A percentile compares a stretch with the other conserved stretches of the same genome.
Conservation (phyloP, 2,888 invertebrate species). For the Furcula furcula region DNA sequence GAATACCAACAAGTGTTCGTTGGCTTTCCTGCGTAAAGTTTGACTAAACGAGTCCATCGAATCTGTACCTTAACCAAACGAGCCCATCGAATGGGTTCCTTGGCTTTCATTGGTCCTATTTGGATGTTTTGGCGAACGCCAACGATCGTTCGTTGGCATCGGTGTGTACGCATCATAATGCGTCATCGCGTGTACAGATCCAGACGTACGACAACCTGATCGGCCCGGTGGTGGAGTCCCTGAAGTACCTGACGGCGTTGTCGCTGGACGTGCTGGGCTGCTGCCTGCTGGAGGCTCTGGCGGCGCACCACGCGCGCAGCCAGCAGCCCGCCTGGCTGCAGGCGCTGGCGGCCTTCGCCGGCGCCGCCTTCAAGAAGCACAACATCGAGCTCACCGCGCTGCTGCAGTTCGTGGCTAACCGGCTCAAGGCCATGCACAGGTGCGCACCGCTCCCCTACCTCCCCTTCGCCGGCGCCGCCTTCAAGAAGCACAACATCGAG, state of each 20-base stretch:
- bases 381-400: constrained; percentile 97
- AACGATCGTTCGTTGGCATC: too few species aligned
- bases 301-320: constrained; percentile 77
- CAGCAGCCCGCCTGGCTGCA: constrained; percentile 97
- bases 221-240: constrained; percentile 97
- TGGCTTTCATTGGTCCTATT: too few species aligned
- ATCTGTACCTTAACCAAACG: too few species aligned
- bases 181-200: constrained; percentile 85
- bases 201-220: constrained; percentile 97
- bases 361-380: constrained; percentile 98
- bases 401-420: constrained; percentile 98
- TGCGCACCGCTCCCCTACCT: constrained; percentile 38
- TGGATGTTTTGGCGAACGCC: too few species aligned
- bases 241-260: constrained; percentile 96
- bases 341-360: constrained; percentile 97
- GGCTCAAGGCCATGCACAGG: constrained; percentile 98
- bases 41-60: too few species aligned
- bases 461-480: neutral
- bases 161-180: too few species aligned
- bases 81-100: too few species aligned
- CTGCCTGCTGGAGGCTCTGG: constrained; percentile 95
- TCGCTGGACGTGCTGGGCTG: constrained; percentile 98
- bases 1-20: too few species aligned
- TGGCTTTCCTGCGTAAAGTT: too few species aligned
- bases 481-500: too few species aligned